Conservation (phyloP, 2,888 invertebrate species). For the Meghimatium bilineatum region DNA sequence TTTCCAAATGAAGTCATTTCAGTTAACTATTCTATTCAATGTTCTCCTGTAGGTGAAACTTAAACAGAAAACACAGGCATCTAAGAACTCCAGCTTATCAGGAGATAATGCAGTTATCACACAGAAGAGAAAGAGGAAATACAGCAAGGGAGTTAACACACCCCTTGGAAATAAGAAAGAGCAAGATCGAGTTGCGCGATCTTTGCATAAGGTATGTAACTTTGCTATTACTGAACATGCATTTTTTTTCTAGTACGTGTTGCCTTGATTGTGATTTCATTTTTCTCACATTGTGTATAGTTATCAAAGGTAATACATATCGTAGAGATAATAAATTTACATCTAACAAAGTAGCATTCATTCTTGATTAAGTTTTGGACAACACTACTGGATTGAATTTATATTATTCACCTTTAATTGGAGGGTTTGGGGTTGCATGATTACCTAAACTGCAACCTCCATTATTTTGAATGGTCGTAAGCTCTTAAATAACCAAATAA, state of each 20-base stretch:
- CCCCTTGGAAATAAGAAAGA: conserved; percentile 35
- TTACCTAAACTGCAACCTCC: too few relatives aligned
- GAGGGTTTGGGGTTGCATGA: too few relatives aligned
- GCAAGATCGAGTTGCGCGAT: conserved; percentile 50
- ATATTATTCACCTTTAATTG: too few relatives aligned
- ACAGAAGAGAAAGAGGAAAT: conserved; percentile 27
- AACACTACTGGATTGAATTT: too few relatives aligned
- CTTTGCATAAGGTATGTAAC: conserved; percentile 36
- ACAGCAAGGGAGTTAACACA: conserved; percentile 9
- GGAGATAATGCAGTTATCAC: neutral
- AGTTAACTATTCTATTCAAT: too few relatives aligned
- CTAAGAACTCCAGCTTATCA: neutral
- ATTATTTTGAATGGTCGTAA: too few relatives aligned
- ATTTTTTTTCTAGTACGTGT: neutral
- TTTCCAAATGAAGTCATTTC: too few relatives aligned
- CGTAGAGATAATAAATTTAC: too few relatives aligned
- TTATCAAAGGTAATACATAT: too few relatives aligned
- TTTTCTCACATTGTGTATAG: neutral
- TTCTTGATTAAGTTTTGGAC: too few relatives aligned
- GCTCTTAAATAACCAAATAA: too few relatives aligned
- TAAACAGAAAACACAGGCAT: conserved; percentile 3
- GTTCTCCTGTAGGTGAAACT: conserved; percentile 28
- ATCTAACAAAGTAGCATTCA: too few relatives aligned
- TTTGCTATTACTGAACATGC: neutral
- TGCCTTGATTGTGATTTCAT: neutral